Percentiles rank a stretch among this genome's conserved stretches.
phyloP scores from a whole-genome alignment of 2,888 invertebrate genomes.

The Tridacna crocea region DNA sequence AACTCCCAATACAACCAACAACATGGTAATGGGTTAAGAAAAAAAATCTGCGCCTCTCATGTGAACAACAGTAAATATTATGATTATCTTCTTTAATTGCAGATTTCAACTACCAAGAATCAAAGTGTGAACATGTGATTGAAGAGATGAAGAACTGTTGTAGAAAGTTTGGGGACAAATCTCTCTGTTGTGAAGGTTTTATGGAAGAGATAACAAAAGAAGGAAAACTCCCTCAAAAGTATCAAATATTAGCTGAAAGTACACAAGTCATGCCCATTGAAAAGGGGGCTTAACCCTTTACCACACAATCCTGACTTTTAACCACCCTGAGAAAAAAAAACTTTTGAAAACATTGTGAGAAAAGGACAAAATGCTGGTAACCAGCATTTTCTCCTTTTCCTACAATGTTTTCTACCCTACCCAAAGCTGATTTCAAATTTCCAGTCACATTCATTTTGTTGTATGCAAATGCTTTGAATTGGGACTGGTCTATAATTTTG shows the following conservation, averaged over 20 bases:
- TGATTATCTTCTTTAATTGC: neutral
- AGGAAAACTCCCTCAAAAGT: neutral
- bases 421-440: no score
- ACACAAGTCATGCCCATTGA: neutral
- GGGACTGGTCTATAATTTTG: no score
- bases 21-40: neutral
- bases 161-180: constrained; percentile 13
- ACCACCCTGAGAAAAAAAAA: no score
- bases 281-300: no score
- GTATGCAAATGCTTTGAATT: no score
- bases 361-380: no score
- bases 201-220: constrained; percentile 7
- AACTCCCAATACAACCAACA: no score
- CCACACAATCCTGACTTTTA: no score
- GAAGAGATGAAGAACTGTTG: constrained; percentile 21
- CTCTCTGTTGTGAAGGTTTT: constrained; percentile 24
- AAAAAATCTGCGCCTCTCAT: neutral
- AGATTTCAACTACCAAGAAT: constrained; percentile 22
- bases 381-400: no score
- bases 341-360: no score
- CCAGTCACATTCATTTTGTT: no score
- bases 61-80: neutral
- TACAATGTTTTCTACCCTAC: no score
- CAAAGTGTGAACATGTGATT: constrained; percentile 22
- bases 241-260: neutral